Evolutionary conservation across 35 echinoderm and acorn worm species (phyloP).

Genomic region (Patiria miniata): DNA sequence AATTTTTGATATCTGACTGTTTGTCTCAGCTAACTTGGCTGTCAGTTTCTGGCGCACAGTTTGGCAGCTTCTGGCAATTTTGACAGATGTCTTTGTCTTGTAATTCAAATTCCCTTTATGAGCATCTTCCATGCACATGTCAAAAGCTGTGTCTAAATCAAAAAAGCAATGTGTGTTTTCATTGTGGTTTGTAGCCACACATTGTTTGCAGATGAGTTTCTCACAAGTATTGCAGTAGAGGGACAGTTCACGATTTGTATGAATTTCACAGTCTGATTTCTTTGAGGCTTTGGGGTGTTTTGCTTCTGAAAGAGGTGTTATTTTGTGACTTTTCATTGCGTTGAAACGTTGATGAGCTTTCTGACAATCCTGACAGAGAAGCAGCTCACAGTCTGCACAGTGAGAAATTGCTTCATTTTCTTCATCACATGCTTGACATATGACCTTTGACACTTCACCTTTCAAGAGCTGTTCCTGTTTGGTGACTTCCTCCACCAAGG

Average conservation of each 20-base stretch:
- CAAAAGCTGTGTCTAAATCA: background rate
- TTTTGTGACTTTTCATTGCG: background rate
- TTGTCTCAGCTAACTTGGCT: background rate
- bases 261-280: background rate
- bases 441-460: constrained; percentile 1
- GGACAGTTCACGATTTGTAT: background rate
- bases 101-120: too few species aligned
- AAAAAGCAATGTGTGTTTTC: background rate
- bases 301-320: background rate
- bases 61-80: background rate
- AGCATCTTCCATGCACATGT: background rate
- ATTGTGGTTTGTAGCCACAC: background rate
- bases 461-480: constrained; percentile 1
- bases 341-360: background rate
- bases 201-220: background rate
- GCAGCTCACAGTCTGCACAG: background rate
- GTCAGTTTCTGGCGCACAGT: background rate
- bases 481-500: background rate
- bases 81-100: too few species aligned
- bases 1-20: background rate
- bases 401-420: background rate
- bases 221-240: background rate
- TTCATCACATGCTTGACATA: constrained; percentile 18
- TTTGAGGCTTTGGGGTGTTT: too few species aligned
- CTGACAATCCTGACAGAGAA: constrained; percentile 6